A percentile compares a stretch with the other conserved stretches of the same genome.
Evolutionary conservation across 2,797 vertebrate genomes (phyloP).

Genomic region (Sebastes elongatus): DNA sequence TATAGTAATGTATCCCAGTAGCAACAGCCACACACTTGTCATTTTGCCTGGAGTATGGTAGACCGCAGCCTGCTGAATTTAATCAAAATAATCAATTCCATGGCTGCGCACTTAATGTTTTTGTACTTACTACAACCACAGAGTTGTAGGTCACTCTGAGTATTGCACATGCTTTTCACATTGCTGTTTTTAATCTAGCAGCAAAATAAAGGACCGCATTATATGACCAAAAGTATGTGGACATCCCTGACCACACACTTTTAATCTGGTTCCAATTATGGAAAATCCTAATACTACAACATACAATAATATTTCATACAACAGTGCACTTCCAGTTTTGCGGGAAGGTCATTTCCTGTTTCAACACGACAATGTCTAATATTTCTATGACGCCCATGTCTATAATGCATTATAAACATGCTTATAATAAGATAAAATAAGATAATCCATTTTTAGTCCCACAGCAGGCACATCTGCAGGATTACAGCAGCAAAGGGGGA

Average conservation of each 20-base stretch:
- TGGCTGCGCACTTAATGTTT: background rate
- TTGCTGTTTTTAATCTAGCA: background rate
- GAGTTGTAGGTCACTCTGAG: background rate
- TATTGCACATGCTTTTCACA: background rate
- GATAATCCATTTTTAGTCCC: no score
- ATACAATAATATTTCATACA: background rate
- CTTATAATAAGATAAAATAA: no score
- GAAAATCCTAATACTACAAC: background rate
- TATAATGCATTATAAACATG: no score
- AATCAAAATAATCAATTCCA: slow-evolving; percentile 26
- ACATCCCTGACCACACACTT: background rate
- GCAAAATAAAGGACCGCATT: background rate
- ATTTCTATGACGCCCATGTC: no score
- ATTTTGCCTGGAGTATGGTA: slow-evolving; percentile 8
- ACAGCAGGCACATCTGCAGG: background rate
- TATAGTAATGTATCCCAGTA: background rate
- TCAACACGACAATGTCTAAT: background rate
- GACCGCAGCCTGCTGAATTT: slow-evolving; percentile 31
- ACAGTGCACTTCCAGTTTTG: background rate
- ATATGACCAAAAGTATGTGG: background rate
- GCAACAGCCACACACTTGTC: slow-evolving; percentile 25
- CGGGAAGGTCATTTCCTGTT: background rate
- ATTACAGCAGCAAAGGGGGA: background rate
- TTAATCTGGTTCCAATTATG: background rate
- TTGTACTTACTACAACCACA: slow-evolving; percentile 15